A percentile compares a stretch with the other conserved stretches of the same genome.
These are phyloP conservation scores for Notiomystis cincta DNA, from an alignment of 2,113 vertebrate genomes.

Conservation along the genomic window DNA sequence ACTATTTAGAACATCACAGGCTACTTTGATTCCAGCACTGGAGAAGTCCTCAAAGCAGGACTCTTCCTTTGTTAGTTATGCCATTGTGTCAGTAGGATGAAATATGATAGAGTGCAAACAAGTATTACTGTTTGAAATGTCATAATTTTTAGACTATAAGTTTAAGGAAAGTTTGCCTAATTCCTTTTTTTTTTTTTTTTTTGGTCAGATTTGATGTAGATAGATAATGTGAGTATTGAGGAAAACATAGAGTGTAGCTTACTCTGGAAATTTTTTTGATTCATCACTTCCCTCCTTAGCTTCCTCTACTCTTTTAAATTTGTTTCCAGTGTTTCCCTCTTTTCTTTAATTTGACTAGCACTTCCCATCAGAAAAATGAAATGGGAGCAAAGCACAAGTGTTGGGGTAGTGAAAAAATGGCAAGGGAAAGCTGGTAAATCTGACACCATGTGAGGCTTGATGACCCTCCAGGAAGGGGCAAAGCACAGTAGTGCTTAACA, in stretches of 20 bases:
- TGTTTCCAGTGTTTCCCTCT: neutral
- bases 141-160: neutral
- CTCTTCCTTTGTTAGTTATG: neutral
- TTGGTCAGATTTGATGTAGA: neutral
- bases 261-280: neutral
- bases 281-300: neutral
- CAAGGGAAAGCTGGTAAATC: neutral
- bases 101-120: neutral
- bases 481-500: neutral
- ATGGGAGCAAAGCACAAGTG: neutral
- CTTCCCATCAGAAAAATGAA: neutral
- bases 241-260: neutral
- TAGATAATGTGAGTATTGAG: neutral
- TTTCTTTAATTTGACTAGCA: neutral
- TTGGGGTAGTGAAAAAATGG: neutral
- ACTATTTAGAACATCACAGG: neutral
- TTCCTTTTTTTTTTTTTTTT: neutral
- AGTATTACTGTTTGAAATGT: neutral
- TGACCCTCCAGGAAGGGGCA: neutral
- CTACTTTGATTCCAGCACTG: neutral
- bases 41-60: neutral
- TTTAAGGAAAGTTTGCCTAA: neutral
- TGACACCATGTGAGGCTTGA: neutral
- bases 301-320: neutral
- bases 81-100: neutral